A percentile compares a stretch with the other conserved stretches of the same genome.
These are phyloP conservation scores for Stegostoma tigrinum DNA, from an alignment of 2,113 vertebrate species.

Conservation along the genomic window DNA sequence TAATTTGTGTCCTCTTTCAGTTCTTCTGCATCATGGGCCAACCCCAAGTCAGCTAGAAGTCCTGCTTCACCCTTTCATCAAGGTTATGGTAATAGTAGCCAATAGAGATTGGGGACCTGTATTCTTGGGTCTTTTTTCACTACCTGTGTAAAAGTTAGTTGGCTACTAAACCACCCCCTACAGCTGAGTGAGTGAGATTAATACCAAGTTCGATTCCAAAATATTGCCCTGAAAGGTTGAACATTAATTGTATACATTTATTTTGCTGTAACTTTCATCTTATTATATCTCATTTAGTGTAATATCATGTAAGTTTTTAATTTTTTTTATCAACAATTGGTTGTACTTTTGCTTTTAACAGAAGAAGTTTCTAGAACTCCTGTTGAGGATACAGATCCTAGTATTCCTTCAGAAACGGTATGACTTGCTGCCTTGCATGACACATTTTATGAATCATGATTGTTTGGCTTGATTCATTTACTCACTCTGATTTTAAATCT, in stretches of 20 bases:
- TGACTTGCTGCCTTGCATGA: background rate
- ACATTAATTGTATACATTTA: background rate
- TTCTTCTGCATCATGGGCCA: background rate
- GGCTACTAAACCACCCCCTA: background rate
- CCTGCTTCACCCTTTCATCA: background rate
- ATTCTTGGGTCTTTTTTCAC: background rate
- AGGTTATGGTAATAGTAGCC: background rate
- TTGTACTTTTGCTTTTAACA: background rate
- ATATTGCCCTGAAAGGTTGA: background rate
- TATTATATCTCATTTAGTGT: background rate
- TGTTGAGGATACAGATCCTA: conserved; percentile 32
- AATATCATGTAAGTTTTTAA: background rate
- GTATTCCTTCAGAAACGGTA: conserved; percentile 22
- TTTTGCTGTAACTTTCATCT: background rate
- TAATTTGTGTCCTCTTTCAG: background rate
- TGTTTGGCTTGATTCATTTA: background rate
- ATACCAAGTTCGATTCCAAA: background rate
- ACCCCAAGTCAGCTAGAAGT: background rate
- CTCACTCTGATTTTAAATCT: background rate
- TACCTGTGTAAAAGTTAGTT: background rate
- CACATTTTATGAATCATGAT: background rate
- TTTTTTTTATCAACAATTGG: background rate
- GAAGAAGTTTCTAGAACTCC: background rate
- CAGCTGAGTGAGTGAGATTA: background rate
- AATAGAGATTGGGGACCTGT: background rate